phyloP scores from a whole-genome alignment of 1,140 invertebrate species.

The Bombus breviceps region DNA sequence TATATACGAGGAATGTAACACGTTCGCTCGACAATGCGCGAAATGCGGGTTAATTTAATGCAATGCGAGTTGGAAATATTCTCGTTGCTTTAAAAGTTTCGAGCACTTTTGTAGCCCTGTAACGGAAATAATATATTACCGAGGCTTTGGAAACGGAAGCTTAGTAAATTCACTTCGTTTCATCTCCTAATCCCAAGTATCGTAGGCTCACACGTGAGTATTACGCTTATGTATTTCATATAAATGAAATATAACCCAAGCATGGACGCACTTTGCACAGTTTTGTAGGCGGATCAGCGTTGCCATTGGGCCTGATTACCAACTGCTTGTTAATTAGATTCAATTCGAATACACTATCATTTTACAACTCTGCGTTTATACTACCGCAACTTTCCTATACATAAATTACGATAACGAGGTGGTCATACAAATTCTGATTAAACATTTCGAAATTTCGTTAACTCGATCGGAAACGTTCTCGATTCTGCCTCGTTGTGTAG shows the following conservation, averaged over 20 bases:
- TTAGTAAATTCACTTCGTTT: neutral
- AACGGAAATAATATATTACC: neutral
- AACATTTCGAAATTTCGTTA: neutral
- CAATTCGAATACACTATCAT: neutral
- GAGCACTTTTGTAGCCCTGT: no score
- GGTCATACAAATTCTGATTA: neutral
- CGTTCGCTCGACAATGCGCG: neutral
- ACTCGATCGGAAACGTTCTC: neutral
- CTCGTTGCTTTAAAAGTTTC: neutral
- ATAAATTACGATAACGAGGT: neutral
- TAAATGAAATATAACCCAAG: neutral
- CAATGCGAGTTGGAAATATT: neutral
- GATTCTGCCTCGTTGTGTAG: no score
- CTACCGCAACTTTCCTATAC: neutral
- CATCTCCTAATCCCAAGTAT: neutral
- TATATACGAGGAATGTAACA: neutral
- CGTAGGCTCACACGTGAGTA: neutral
- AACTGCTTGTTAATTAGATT: neutral
- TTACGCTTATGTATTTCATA: no score
- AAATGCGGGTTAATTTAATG: neutral
- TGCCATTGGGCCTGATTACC: neutral
- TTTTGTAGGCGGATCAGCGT: neutral
- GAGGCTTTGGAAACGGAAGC: neutral
- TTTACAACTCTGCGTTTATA: neutral
- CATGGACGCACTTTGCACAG: neutral